Evolutionary conservation across 2,888 invertebrate species (phyloP).

Genomic region (Acanthacorydalis orientalis): DNA sequence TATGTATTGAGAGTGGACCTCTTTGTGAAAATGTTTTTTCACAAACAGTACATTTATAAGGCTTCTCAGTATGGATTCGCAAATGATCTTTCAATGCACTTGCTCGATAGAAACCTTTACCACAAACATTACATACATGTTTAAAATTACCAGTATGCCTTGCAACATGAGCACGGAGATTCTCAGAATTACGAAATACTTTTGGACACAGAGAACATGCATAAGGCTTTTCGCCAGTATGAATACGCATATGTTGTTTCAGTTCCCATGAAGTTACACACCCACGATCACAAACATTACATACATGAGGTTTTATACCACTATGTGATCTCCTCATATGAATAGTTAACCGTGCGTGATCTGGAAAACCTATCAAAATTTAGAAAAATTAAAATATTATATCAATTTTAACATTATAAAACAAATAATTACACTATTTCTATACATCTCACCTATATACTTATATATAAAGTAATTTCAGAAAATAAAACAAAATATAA

Average conservation of each 20-base stretch:
- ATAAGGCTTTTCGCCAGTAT: constrained; percentile 29
- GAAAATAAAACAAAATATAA: not conserved
- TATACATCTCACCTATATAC: too few species aligned
- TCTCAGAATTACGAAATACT: constrained; percentile 23
- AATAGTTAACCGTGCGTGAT: constrained; percentile 30
- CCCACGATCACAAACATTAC: constrained; percentile 21
- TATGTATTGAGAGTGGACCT: constrained; percentile 22
- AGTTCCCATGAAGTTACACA: constrained; percentile 26
- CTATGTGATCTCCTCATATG: constrained; percentile 30
- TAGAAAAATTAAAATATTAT: too few species aligned
- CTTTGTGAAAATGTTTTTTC: constrained; percentile 23
- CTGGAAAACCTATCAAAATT: constrained; percentile 22
- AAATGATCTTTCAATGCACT: constrained; percentile 37
- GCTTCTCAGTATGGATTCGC: constrained; percentile 34
- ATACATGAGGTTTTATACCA: constrained; percentile 27
- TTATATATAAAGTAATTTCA: too few species aligned
- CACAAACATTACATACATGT: constrained; percentile 27
- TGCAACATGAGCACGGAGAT: constrained; percentile 23
- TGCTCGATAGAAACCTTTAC: constrained; percentile 38
- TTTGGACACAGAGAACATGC: constrained; percentile 23
- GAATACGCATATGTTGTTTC: constrained; percentile 28
- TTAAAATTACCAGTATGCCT: constrained; percentile 23
- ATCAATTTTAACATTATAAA: too few species aligned
- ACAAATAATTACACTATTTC: too few species aligned
- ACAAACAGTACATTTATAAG: constrained; percentile 23